Percentiles rank a stretch among this genome's conserved stretches.
Conservation (phyloP, 1,140 invertebrate species). For the Thaumatotibia leucotreta region DNA sequence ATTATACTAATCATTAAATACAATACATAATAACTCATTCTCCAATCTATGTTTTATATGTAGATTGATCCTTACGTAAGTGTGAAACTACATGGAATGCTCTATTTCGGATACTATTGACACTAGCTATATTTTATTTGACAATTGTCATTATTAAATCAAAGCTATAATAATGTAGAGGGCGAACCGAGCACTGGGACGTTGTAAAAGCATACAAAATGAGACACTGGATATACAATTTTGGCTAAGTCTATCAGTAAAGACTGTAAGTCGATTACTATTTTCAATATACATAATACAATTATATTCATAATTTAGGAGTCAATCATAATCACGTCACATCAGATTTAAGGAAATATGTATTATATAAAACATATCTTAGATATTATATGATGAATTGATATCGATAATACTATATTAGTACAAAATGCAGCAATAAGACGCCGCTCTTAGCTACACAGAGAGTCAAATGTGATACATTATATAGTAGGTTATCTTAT, state of each 20-base stretch:
- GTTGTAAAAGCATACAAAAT: background rate
- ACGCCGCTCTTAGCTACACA: slow-evolving; percentile 5
- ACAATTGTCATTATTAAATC: slow-evolving; percentile 24
- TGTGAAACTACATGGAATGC: slow-evolving; percentile 57
- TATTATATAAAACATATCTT: slow-evolving; percentile 14
- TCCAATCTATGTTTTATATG: slow-evolving; percentile 29
- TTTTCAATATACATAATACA: background rate
- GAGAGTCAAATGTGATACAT: slow-evolving; percentile 14
- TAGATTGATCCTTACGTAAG: slow-evolving; percentile 21
- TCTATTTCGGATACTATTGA: slow-evolving; percentile 39
- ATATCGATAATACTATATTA: slow-evolving; percentile 9
- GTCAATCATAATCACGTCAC: slow-evolving; percentile 10
- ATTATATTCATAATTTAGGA: slow-evolving; percentile 10
- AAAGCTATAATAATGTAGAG: slow-evolving; percentile 41
- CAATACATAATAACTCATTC: slow-evolving; percentile 30
- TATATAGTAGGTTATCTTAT: slow-evolving; percentile 11
- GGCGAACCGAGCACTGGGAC: slow-evolving; percentile 31
- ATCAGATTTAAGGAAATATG: slow-evolving; percentile 11
- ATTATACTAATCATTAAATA: slow-evolving; percentile 41
- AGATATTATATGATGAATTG: slow-evolving; percentile 12
- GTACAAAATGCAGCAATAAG: slow-evolving; percentile 8
- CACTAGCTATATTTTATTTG: background rate
- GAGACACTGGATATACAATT: background rate
- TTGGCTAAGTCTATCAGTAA: background rate
- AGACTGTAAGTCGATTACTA: background rate